Conservation (phyloP, 2,113 vertebrate genomes). For the Syrrhaptes paradoxus region DNA sequence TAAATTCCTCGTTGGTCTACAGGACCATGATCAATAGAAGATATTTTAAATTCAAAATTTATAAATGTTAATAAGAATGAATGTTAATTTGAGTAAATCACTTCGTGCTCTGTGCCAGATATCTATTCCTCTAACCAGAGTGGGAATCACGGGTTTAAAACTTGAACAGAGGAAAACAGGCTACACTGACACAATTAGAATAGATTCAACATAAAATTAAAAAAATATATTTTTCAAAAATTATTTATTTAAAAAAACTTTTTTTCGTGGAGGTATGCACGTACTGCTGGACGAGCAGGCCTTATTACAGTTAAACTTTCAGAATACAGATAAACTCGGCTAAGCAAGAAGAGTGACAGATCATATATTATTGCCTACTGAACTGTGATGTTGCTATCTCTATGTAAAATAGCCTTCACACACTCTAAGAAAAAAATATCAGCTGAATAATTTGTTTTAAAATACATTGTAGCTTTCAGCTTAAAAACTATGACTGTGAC, state of each 20-base stretch:
- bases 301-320: neutral
- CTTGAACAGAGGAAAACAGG: neutral
- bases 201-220: neutral
- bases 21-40: neutral
- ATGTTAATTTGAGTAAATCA: neutral
- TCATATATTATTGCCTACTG: neutral
- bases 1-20: neutral
- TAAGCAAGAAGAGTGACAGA: neutral
- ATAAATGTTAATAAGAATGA: neutral
- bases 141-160: neutral
- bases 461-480: neutral
- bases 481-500: neutral
- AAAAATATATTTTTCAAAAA: neutral
- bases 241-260: neutral
- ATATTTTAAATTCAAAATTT: neutral
- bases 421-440: neutral
- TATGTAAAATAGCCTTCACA: conserved; percentile 3
- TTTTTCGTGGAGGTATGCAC: rapidly evolving
- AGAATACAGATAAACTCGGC: neutral
- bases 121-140: neutral
- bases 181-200: neutral
- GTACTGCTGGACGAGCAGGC: neutral
- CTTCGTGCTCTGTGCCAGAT: neutral
- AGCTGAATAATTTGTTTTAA: neutral
- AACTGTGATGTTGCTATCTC: neutral